Evolutionary conservation across 2,113 vertebrate species (phyloP).

Genomic region (Capricornis sumatraensis): DNA sequence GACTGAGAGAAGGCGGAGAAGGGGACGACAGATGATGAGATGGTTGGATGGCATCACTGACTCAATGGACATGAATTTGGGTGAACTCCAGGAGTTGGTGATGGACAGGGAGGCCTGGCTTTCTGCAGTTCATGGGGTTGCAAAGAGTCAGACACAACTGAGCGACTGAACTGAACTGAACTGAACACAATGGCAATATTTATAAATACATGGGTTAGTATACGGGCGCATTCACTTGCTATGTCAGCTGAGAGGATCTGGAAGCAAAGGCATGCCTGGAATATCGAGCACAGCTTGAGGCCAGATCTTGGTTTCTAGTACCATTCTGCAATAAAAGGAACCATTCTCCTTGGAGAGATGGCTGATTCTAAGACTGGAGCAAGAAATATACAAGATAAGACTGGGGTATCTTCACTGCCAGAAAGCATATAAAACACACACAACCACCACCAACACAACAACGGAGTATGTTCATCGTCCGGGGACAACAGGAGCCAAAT

Average conservation of each 20-base stretch:
- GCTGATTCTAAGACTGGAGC: background rate
- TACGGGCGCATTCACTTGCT: background rate
- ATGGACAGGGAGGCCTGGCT: background rate
- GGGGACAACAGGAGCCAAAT: background rate
- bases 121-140: fast-evolving
- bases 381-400: background rate
- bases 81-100: background rate
- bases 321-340: background rate
- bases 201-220: background rate
- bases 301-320: background rate
- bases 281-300: background rate
- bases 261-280: background rate
- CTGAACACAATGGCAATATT: background rate
- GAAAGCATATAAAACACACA: background rate
- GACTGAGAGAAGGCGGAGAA: background rate
- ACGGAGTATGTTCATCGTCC: background rate
- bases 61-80: background rate
- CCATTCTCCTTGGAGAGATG: background rate
- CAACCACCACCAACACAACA: background rate
- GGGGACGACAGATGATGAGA: background rate
- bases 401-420: background rate
- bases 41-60: background rate
- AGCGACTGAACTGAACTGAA: background rate
- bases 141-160: background rate
- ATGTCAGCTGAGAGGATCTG: background rate